A percentile compares a stretch with the other conserved stretches of the same genome.
Conservation (phyloP, 2,888 invertebrate species). For the Coleophora flavipennella region DNA sequence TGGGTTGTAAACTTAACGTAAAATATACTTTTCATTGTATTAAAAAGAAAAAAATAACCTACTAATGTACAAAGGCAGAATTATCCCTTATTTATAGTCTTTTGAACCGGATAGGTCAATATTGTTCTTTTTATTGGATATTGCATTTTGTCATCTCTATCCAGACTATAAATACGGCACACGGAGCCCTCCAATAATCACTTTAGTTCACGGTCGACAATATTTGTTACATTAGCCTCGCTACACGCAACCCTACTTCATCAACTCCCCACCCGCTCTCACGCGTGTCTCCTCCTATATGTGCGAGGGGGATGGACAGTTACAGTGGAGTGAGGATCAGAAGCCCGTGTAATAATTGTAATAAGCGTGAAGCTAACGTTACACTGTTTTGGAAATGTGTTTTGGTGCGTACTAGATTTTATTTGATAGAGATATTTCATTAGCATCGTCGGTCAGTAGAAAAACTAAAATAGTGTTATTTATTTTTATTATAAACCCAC, state of each 20-base stretch:
- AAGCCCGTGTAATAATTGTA: slow-evolving; percentile 6
- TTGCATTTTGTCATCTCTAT: too few species aligned
- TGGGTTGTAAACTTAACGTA: too few species aligned
- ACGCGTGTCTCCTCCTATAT: background rate
- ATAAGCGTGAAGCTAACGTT: slow-evolving; percentile 3
- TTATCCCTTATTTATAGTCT: too few species aligned
- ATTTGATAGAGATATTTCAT: background rate
- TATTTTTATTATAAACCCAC: too few species aligned
- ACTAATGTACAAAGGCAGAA: too few species aligned
- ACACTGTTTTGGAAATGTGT: slow-evolving; percentile 2
- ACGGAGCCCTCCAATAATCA: slow-evolving; percentile 31
- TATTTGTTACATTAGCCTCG: slow-evolving; percentile 48
- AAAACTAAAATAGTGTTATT: too few species aligned
- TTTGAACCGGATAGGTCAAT: too few species aligned
- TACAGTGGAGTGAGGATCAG: background rate
- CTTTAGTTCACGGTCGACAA: slow-evolving; percentile 40
- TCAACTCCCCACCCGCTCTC: background rate
- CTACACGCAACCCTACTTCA: slow-evolving; percentile 14
- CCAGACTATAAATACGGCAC: slow-evolving; percentile 26
- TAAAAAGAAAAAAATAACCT: too few species aligned
- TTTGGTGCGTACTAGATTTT: slow-evolving; percentile 2
- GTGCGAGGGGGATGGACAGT: slow-evolving; percentile 1
- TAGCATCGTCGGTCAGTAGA: too few species aligned
- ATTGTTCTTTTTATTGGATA: too few species aligned
- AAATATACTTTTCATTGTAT: too few species aligned